A percentile compares a stretch with the other conserved stretches of the same genome.
phyloP scores from a whole-genome alignment of 1,140 invertebrate species.

The Dysdera silvatica region DNA sequence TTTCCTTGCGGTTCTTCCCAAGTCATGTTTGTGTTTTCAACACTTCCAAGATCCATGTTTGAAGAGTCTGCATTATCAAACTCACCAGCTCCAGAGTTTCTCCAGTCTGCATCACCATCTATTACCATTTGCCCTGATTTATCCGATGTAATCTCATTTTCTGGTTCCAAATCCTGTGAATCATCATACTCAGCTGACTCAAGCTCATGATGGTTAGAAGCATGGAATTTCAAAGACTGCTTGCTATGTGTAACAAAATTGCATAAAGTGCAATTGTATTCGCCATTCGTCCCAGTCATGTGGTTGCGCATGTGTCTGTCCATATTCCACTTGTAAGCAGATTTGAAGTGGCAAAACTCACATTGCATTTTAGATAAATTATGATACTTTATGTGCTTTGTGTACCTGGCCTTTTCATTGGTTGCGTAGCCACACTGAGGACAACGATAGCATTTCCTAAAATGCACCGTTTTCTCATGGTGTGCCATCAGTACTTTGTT shows the following conservation, averaged over 20 bases:
- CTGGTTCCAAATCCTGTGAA: neutral
- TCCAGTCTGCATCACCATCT: no score
- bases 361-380: conserved; percentile 90
- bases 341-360: conserved; percentile 82
- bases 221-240: conserved; percentile 82
- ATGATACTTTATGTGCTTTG: conserved; percentile 89
- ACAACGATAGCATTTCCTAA: conserved; percentile 61
- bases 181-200: conserved; percentile 4
- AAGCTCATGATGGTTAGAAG: conserved; percentile 52
- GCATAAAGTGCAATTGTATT: conserved; percentile 75
- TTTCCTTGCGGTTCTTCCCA: neutral
- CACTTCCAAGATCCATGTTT: neutral
- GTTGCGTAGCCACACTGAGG: conserved; percentile 82
- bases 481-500: conserved; percentile 40
- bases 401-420: conserved; percentile 77
- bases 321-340: conserved; percentile 86
- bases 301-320: conserved; percentile 88
- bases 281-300: conserved; percentile 57
- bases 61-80: conserved; percentile 1
- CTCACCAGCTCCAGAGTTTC: conserved; percentile 33
- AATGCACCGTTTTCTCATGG: conserved; percentile 48
- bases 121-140: no score
- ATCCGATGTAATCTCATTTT: neutral
- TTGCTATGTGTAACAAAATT: conserved; percentile 87
- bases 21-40: neutral